Base-by-base conservation (phyloP, 2,113 vertebrate genomes). In the Corythornis madagascariensis region DNA sequence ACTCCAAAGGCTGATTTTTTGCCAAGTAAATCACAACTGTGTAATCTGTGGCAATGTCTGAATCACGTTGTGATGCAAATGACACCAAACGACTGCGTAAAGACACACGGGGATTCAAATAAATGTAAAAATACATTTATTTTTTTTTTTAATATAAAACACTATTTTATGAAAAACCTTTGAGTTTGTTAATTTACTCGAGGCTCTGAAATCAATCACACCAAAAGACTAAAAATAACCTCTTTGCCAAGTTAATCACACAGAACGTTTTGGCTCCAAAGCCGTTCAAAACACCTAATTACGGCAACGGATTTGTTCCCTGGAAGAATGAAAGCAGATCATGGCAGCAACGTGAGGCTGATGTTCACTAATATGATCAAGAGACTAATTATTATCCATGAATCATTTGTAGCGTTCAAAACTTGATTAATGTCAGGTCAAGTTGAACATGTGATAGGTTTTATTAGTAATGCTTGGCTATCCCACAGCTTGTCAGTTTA, bases 361-460 rank as follows among this genome's bases (percentile, higher is more conserved):
- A 90, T 95, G 94, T 80, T 96, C 96, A 89, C 91, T 95, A 97
- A 95, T 96, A 86, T 86, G 89, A 96, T 96, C 94, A 96, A 93
- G 93, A 96, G 93, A 97, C 94, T 97, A 96, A 97, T 96, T 97
- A 96, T 94, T 95, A 94, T 89, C 94, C 90, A 92, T 97, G 95
- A 97, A 97, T 97, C 96, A 96, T 95, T 95, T 97, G 96, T 93
- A 97, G 95, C 94, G 90, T 97, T 97, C 94, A 93, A 96, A 97
- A 96, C 90, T 95, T 97, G 96, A 96, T 97, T 96, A 97, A 97
- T 97, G 96, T 96, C 97, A 97, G 96, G 97, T 97, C 95, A 96
- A 96, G 95, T 95, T 96, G 96, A 96, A 95, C 94, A 97, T 94
- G 94, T 90, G 92, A 96, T 93, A 95, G 88, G 90, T 89, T 97